A percentile compares a stretch with the other conserved stretches of the same genome.
These are phyloP conservation scores for Sebastes vulpes DNA, from an alignment of 2,797 vertebrate species.

Conservation along the genomic window DNA sequence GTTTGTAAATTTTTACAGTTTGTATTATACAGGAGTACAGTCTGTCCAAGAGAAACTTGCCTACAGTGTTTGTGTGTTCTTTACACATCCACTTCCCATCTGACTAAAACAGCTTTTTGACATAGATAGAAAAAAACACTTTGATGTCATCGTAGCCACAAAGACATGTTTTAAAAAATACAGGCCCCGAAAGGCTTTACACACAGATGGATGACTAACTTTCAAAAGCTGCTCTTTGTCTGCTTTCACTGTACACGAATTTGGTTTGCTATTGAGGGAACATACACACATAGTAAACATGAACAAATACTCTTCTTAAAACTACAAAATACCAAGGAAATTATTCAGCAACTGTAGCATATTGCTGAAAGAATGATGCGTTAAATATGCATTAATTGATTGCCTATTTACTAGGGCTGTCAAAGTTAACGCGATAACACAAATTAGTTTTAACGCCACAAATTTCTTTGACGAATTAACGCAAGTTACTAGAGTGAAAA, in stretches of 20 bases:
- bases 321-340: not conserved
- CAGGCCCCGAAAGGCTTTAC: not conserved
- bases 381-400: not conserved
- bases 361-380: not conserved
- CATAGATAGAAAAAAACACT: not conserved
- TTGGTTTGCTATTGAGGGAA: not conserved
- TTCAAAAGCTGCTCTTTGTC: not conserved
- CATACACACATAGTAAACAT: not conserved
- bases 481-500: too few species aligned
- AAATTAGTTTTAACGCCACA: too few species aligned
- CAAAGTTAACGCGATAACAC: too few species aligned
- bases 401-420: not conserved
- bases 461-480: too few species aligned
- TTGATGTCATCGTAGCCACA: not conserved
- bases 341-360: not conserved
- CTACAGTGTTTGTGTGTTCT: not conserved
- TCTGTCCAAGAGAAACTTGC: not conserved
- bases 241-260: not conserved
- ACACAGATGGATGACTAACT: not conserved
- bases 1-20: not conserved
- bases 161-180: not conserved
- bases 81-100: constrained; percentile 1
- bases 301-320: not conserved
- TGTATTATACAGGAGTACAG: not conserved
- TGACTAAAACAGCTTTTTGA: not conserved